Evolutionary conservation across 2,113 vertebrate genomes (phyloP).

Genomic region (Hymenochirus boettgeri): DNA sequence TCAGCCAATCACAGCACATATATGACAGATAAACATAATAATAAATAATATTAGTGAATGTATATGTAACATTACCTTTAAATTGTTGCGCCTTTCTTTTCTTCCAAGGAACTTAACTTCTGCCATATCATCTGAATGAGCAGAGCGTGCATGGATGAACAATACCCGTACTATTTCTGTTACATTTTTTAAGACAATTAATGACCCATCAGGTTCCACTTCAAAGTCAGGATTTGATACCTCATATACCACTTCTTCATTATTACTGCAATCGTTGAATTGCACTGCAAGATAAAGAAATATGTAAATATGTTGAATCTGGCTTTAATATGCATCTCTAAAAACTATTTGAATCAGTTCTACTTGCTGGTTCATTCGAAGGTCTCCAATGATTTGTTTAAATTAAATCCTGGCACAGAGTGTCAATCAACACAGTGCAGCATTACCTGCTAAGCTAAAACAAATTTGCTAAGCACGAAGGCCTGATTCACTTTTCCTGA

Average conservation of each 20-base stretch:
- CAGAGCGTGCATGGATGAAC: constrained; percentile 72
- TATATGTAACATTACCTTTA: constrained; percentile 67
- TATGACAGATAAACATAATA: too few species aligned
- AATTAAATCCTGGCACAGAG: too few species aligned
- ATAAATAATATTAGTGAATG: not conserved
- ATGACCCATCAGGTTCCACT: constrained; percentile 69
- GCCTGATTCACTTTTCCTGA: too few species aligned
- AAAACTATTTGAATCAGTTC: too few species aligned
- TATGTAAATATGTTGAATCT: not conserved
- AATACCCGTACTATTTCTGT: constrained; percentile 60
- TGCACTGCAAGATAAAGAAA: constrained; percentile 63
- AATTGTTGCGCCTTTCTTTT: constrained; percentile 54
- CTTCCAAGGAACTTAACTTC: constrained; percentile 70
- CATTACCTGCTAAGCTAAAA: too few species aligned
- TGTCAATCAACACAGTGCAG: too few species aligned
- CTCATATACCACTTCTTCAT: constrained; percentile 72
- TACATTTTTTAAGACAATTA: constrained; percentile 70
- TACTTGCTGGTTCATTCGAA: too few species aligned
- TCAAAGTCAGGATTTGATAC: constrained; percentile 82
- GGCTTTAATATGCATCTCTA: too few species aligned
- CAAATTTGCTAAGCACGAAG: too few species aligned
- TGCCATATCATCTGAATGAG: constrained; percentile 76
- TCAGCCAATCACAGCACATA: too few species aligned
- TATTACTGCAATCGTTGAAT: constrained; percentile 89
- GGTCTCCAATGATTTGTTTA: too few species aligned